Evolutionary conservation across 2,797 vertebrate species (phyloP).

Genomic region (Crocodylus rhombifer): DNA sequence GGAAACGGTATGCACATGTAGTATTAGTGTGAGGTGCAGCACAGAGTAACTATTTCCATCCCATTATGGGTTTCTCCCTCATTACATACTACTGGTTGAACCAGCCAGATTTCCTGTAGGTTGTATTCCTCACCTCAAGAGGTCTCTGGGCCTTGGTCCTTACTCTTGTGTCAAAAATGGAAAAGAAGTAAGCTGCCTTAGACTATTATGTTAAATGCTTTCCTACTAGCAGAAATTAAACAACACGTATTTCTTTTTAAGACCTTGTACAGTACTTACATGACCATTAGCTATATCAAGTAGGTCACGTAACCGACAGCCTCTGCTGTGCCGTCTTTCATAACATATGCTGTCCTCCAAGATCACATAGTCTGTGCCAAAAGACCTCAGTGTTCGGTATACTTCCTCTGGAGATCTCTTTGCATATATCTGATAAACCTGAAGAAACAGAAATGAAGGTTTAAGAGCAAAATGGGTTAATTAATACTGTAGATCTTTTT

Average conservation of each 20-base stretch:
- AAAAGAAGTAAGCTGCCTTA: not conserved
- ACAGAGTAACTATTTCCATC: not conserved
- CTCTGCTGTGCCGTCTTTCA: constrained; percentile 90
- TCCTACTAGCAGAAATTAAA: not conserved
- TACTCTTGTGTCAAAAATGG: not conserved
- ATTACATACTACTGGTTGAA: not conserved
- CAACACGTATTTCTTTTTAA: fast-evolving
- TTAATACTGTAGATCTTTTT: not conserved
- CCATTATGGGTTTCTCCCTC: not conserved
- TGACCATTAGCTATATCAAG: constrained; percentile 94
- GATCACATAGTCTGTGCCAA: constrained; percentile 91
- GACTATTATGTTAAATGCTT: fast-evolving
- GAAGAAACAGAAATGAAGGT: not conserved
- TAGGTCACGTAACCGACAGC: constrained; percentile 94
- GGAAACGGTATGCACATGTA: not conserved
- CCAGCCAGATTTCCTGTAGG: not conserved
- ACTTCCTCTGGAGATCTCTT: constrained; percentile 89
- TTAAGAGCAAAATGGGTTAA: not conserved
- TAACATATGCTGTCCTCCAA: constrained; percentile 98
- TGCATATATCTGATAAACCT: constrained; percentile 98
- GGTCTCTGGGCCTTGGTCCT: not conserved
- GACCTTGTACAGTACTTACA: constrained; percentile 79
- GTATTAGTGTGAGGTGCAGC: not conserved
- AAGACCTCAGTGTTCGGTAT: constrained; percentile 84
- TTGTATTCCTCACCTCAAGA: fast-evolving